Percentiles rank a stretch among this genome's conserved stretches.
Evolutionary conservation across 2,797 vertebrate species (phyloP).

Genomic region (Rhinogobio ventralis): DNA sequence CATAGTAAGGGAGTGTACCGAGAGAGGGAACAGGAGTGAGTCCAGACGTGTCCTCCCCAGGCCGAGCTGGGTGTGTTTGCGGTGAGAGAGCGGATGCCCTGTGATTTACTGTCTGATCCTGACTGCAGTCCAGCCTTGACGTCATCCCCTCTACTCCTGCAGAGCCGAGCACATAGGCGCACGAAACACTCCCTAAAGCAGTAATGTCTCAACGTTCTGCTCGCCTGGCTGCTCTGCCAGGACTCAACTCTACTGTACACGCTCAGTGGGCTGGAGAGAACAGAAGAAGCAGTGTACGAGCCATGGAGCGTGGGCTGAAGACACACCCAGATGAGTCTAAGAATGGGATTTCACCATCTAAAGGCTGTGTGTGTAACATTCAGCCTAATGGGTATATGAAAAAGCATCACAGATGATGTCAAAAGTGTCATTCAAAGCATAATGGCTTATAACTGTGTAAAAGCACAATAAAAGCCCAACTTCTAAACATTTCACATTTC

Average conservation of each 20-base stretch:
- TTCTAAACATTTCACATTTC: slow-evolving; percentile 20
- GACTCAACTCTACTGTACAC: slow-evolving; percentile 35
- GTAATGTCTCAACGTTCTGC: slow-evolving; percentile 59
- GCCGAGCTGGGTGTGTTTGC: slow-evolving; percentile 54
- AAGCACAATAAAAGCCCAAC: slow-evolving; percentile 27
- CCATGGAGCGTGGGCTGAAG: slow-evolving; percentile 30
- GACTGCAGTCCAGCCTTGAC: slow-evolving; percentile 59
- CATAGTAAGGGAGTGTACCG: slow-evolving; percentile 33
- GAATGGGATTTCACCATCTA: slow-evolving; percentile 45
- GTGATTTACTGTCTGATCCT: slow-evolving; percentile 76
- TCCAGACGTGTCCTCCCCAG: slow-evolving; percentile 50
- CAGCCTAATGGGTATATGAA: not conserved
- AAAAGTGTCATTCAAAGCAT: slow-evolving; percentile 22
- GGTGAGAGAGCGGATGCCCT: slow-evolving; percentile 52
- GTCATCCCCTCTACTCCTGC: slow-evolving; percentile 50
- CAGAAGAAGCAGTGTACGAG: slow-evolving; percentile 48
- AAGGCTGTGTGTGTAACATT: not conserved
- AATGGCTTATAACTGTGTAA: slow-evolving; percentile 8
- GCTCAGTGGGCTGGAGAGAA: slow-evolving; percentile 46
- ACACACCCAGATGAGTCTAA: slow-evolving; percentile 47
- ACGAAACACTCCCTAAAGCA: slow-evolving; percentile 57
- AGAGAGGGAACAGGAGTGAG: slow-evolving; percentile 28
- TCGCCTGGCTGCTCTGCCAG: slow-evolving; percentile 27
- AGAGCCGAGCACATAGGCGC: slow-evolving; percentile 60
- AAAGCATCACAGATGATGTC: slow-evolving; percentile 19